A percentile compares a stretch with the other conserved stretches of the same genome.
Evolutionary conservation across 35 echinoderm and acorn worm genomes (phyloP).

Genomic region (Heliocidaris tuberculata): DNA sequence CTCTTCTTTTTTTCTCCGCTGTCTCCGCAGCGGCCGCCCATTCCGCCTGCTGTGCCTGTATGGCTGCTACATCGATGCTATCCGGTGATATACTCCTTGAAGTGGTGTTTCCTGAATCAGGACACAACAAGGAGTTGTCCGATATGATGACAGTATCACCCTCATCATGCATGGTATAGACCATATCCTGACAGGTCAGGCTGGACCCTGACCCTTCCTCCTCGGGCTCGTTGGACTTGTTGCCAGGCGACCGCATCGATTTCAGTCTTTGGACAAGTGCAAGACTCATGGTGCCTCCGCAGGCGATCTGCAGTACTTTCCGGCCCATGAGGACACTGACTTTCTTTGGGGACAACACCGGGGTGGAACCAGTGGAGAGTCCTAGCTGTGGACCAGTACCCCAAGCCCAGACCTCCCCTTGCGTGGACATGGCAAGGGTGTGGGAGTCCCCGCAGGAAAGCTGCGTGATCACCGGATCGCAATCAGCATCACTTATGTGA

Average conservation of each 20-base stretch:
- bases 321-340: constrained; percentile 77
- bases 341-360: constrained; percentile 78
- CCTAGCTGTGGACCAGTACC: constrained; percentile 92
- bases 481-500: constrained; percentile 71
- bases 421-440: constrained; percentile 78
- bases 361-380: constrained; percentile 70
- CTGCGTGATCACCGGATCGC: constrained; percentile 83
- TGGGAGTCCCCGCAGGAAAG: constrained; percentile 88
- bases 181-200: constrained; percentile 68
- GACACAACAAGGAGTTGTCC: constrained; percentile 66
- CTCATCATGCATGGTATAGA: constrained; percentile 79
- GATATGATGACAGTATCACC: constrained; percentile 91
- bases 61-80: constrained; percentile 80
- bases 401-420: constrained; percentile 95
- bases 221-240: constrained; percentile 65
- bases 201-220: constrained; percentile 78
- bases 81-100: constrained; percentile 84
- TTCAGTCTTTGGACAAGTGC: constrained; percentile 85
- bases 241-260: constrained; percentile 55
- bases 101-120: constrained; percentile 45
- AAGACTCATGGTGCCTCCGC: constrained; percentile 73
- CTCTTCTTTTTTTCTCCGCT: neutral
- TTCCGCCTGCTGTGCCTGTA: constrained; percentile 44
- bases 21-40: constrained; percentile 22
- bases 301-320: constrained; percentile 82